Base-by-base conservation (phyloP, 92 coral and sea anemone genomes). In the Epizoanthus scotinus region DNA sequence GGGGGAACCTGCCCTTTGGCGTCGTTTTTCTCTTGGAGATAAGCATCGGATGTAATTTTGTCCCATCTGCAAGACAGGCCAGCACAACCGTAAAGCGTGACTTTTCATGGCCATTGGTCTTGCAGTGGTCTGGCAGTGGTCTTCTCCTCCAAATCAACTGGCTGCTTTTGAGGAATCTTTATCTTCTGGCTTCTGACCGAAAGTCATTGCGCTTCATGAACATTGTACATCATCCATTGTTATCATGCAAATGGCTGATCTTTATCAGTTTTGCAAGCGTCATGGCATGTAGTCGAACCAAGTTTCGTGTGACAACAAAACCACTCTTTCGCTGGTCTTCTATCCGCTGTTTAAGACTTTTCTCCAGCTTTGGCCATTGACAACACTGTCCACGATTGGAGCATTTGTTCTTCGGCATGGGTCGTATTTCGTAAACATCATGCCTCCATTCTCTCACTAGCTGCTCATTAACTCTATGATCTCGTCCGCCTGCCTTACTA, bases 1-100 rank as follows among this genome's bases (percentile, higher is more conserved):
- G n/a, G 1, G 85, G 85, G 42, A 85, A 79, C 44, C 54, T 36
- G 44, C 27, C 84, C 78, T 78, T 85, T 7, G 73, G 88, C 40
- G 53, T 25, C 13, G 78, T 84, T 29, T 84, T 77, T 21, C 78
- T 28, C 61, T 84, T 84, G 65, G 78, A 85, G 15, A 85, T 85
- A 8, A 78, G 63, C 79, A 69, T 70, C 0, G 85, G 85, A 34
- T 83, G 72, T 5, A 82, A 66, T 21, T 55, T 66, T 20, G 84
- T 81, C 6, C 84, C 84, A 34, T 78, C 71, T 0, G 83, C 83
- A 13, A 78, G 66, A 56, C 87, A 84, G 0, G 78, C 25, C 28
- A 85, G 88, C 6, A 70, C 88, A 0, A 85, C 88, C 0, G 82
- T 72, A 38, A 58, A 83, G 0, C 72, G 38, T 6, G 47, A 18